phyloP scores from a whole-genome alignment of 2,888 invertebrate genomes.

The Andrena fulva region DNA sequence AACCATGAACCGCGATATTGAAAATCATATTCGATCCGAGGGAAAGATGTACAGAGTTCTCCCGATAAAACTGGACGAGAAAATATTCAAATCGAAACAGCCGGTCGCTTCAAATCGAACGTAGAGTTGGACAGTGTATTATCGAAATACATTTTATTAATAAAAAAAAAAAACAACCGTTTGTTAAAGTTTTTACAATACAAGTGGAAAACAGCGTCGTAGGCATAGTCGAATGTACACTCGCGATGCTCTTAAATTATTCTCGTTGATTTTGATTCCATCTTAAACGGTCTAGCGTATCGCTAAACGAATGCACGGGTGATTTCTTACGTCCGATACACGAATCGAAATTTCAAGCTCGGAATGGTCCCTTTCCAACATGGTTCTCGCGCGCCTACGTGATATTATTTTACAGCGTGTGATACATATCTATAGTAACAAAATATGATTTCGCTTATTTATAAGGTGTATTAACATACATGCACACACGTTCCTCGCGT shows the following conservation, averaged over 20 bases:
- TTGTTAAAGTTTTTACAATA: slow-evolving; percentile 75
- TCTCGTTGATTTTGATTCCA: slow-evolving; percentile 24
- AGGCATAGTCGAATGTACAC: slow-evolving; percentile 58
- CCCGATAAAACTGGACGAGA: slow-evolving; percentile 15
- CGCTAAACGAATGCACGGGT: not conserved
- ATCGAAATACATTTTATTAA: slow-evolving; percentile 73
- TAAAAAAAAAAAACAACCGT: slow-evolving; percentile 72
- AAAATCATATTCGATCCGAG: not conserved
- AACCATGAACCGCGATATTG: no score
- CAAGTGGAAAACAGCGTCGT: slow-evolving; percentile 66
- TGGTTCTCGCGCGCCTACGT: slow-evolving; percentile 42
- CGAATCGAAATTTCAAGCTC: not conserved
- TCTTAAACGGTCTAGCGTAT: not conserved
- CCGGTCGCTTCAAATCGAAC: not conserved
- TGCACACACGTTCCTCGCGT: slow-evolving; percentile 79
- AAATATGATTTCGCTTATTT: slow-evolving; percentile 79
- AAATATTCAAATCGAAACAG: not conserved
- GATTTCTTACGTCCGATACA: not conserved
- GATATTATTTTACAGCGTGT: slow-evolving; percentile 81
- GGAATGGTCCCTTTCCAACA: not conserved
- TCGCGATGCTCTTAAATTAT: slow-evolving; percentile 23
- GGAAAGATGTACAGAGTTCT: slow-evolving; percentile 60
- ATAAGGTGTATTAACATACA: slow-evolving; percentile 73
- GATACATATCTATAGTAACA: slow-evolving; percentile 82
- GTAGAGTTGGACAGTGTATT: slow-evolving; percentile 9